phyloP scores from a whole-genome alignment of 2,888 invertebrate genomes.

The Agrochola lychnidis region DNA sequence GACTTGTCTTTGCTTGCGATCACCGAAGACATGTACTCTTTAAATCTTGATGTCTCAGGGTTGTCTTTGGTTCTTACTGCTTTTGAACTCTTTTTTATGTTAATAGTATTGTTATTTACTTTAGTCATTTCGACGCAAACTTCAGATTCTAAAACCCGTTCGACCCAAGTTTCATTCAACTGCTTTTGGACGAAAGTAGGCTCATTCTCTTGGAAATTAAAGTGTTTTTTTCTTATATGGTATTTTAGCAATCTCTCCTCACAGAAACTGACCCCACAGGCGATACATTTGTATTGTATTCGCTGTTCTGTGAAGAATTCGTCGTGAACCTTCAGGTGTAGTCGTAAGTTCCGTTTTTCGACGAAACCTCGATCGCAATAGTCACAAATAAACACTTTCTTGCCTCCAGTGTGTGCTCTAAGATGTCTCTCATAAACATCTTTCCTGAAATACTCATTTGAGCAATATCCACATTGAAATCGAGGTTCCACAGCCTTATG shows the following conservation, averaged over 20 bases:
- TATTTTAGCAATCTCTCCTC: conserved; percentile 78
- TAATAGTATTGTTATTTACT: conserved; percentile 77
- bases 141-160: conserved; percentile 73
- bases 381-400: conserved; percentile 75
- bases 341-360: conserved; percentile 77
- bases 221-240: conserved; percentile 80
- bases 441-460: conserved; percentile 76
- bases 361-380: conserved; percentile 79
- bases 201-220: conserved; percentile 70
- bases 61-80: conserved; percentile 18
- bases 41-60: conserved; percentile 53
- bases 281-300: conserved; percentile 75
- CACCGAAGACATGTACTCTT: conserved; percentile 68
- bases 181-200: conserved; percentile 68
- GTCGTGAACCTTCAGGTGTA: conserved; percentile 79
- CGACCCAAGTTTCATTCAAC: conserved; percentile 83
- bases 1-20: conserved; percentile 72
- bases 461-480: conserved; percentile 75
- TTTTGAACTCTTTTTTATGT: conserved; percentile 73
- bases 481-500: conserved; percentile 75
- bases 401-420: conserved; percentile 67
- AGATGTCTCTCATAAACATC: conserved; percentile 76
- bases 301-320: conserved; percentile 62
- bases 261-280: conserved; percentile 75
- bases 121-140: conserved; percentile 82